Evolutionary conservation across 23 tunicate genomes (phyloP), one percentile per base, ranked within the genome.

Genomic region (Clavelina lepadiformis): DNA sequence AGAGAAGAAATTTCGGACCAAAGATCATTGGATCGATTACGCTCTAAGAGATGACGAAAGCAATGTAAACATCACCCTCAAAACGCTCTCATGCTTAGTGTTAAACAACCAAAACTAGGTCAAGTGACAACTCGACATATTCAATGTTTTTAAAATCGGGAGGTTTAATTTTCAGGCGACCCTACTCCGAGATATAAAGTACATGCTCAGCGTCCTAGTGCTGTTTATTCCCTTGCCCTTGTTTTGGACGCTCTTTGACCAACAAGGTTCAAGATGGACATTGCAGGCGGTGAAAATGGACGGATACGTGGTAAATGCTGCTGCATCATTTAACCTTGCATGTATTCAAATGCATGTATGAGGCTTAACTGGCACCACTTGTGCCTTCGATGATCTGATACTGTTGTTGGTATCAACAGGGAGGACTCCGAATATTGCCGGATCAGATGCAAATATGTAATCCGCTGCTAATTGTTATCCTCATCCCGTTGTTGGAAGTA

Each of bases 261-360:
- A 85, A 63, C 99, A 93, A 69, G 99, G 99, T 29, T 93, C 99
- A 1, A 60, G 99, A 53, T 93, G 99, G 99, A 93, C 99, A 5
- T 46, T 93, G 30, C 93, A 88, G 64, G 99, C 99, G 1, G 83
- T 93, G 7, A 63, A 82, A 54, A 93, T 93, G 99, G 62, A 93
- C 62, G 99, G 99, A 19, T 74, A 85, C 31, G 78, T 88, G 75
- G 96, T 88, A 45, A 36, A n/a, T n/a, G n/a, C n/a, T n/a, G n/a
- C n/a, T n/a, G n/a, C n/a, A n/a, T n/a, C n/a, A n/a, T n/a, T n/a
- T n/a, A n/a, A n/a, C n/a, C n/a, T n/a, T n/a, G n/a, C n/a, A n/a
- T n/a, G n/a, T n/a, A n/a, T n/a, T n/a, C n/a, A n/a, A n/a, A n/a
- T n/a, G n/a, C n/a, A n/a, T n/a, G n/a, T n/a, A n/a, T n/a, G n/a